Evolutionary conservation across 2,113 vertebrate species (phyloP), one percentile per base, ranked within the genome.

Genomic region (Bufo bufo): DNA sequence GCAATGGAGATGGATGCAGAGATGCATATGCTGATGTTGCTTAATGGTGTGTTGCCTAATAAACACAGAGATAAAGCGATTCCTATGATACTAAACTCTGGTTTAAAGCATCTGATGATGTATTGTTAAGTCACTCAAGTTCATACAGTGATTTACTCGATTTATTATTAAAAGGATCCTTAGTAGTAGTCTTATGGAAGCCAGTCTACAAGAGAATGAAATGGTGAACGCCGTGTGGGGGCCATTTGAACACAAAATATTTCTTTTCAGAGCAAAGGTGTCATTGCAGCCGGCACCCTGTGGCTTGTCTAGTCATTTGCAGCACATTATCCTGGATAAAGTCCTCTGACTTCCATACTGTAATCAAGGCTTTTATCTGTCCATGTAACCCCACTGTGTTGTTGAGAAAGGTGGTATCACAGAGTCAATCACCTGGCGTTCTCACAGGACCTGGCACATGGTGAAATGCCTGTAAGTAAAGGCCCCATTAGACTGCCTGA

Each of bases 41-140:
- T 79, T 86, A 86, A 86, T 86, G 75, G 74, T 79, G 85, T 86
- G 85, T 86, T 86, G 85, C 85, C 58, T 86, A 86, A 86, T 86
- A 86, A 86, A 86, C 85, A 86, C 72, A 50, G 14, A 78, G 85
- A 86, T 86, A 86, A 86, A 86, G 85, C 47, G 59, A 58, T 43
- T 78, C 58, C 85, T 86, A 59, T 63, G 63, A 79, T 86, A 77
- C 74, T 63, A 47, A 63, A 63, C 85, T 86, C 43, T 65, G 23
- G 50, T 86, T 86, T 79, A 77, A 43, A 63, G 47, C 12, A 52
- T 63, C 59, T 77, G 43, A 59, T 86, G 74, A 86, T 86, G 12
- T 77, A 78, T 86, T 79, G 45, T 23, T n/a, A 85, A 61, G 45
- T 59, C 66, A 77, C 12, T 49, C n/a, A 71, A 86, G 74, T 79